phyloP scores from a whole-genome alignment of 2,797 vertebrate genomes.

The Lerista edwardsae region DNA sequence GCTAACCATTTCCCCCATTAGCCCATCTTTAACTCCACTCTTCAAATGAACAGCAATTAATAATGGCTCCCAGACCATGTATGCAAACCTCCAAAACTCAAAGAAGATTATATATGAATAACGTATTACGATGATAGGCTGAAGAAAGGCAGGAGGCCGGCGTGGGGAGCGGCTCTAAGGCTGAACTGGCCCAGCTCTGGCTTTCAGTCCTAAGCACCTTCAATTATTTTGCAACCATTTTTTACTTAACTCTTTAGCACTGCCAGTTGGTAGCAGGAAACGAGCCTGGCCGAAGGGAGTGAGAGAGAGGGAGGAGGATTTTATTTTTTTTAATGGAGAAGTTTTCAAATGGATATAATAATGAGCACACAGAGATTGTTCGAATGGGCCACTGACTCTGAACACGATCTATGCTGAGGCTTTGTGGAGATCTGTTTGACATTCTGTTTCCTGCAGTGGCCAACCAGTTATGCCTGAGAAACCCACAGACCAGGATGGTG shows the following conservation, averaged over 20 bases:
- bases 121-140: constrained; percentile 72
- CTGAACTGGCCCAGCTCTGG: constrained; percentile 67
- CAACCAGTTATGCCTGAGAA: neutral
- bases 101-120: constrained; percentile 78
- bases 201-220: constrained; percentile 73
- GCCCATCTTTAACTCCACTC: constrained; percentile 69
- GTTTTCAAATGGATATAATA: constrained; percentile 76
- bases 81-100: constrained; percentile 73
- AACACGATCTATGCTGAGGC: constrained; percentile 55
- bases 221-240: constrained; percentile 72
- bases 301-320: constrained; percentile 52
- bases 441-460: neutral
- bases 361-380: constrained; percentile 42
- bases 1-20: constrained; percentile 59
- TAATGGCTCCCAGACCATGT: constrained; percentile 73
- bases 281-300: constrained; percentile 61
- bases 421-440: constrained; percentile 40
- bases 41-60: constrained; percentile 75
- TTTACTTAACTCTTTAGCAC: constrained; percentile 77
- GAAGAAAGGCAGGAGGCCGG: constrained; percentile 57
- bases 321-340: constrained; percentile 62
- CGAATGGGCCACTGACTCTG: constrained; percentile 47
- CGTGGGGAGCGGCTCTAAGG: constrained; percentile 61
- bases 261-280: constrained; percentile 67
- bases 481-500: neutral